Evolutionary conservation across 64 coral and sea anemone genomes (phyloP), one percentile per base, ranked within the genome.

Genomic region (Trachythela sp.): DNA sequence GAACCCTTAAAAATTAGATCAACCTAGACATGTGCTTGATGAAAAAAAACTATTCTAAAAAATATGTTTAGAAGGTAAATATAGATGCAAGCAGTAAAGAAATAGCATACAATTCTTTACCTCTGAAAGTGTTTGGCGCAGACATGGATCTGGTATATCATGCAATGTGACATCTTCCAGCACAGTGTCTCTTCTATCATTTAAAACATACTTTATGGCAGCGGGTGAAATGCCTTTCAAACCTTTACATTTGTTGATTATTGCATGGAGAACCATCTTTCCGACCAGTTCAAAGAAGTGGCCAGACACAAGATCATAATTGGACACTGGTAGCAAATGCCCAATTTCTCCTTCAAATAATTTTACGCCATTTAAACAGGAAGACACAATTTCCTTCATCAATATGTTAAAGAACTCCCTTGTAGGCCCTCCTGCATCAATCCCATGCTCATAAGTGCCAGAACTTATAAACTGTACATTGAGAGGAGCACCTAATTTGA

Each of bases 71-170:
- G n/a, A 14, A 68, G 59, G 59, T n/a, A 6, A 4, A 68, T 31
- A 0, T 1, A 0, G 75, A 36, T 36, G 9, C 56, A 80, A 2
- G 5, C 31, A 80, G 2, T 80, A 80, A 37, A 13, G 14, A 10
- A 35, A 0, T 80, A 18, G 0, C 34, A 36, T 80, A 2, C 0
- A 30, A 36, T 22, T 1, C 9, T 37, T 14, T 84, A 84, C 77
- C 77, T 52, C 88, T 45, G 32, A 11, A 36, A 90, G 88, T 29
- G 13, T 83, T 36, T 83, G 38, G 49, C 33, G 88, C 43, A 90
- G 49, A 84, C 88, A 90, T 22, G 88, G 88, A 58, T 90, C 88
- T 24, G 88, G 76, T 40, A 90, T 83, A 39, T 90, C 77, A 17
- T 90, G 40, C 18, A 90, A 6, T 38, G 83, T 80, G 6, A 84